Evolutionary conservation across 2,113 vertebrate genomes (phyloP).

Genomic region (Bubalus kerabau): DNA sequence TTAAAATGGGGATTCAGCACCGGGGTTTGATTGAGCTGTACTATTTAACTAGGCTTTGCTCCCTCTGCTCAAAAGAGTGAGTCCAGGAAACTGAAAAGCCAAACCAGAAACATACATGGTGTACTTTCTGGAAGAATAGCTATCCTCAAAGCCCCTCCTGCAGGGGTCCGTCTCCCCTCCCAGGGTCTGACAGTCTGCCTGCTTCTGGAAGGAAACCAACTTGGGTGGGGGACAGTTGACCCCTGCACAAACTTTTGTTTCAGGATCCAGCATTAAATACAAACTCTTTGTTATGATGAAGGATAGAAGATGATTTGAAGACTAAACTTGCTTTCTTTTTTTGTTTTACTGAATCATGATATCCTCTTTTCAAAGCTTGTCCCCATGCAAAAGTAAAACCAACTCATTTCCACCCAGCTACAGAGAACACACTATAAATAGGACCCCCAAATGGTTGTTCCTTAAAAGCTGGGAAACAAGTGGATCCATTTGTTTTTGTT

Average conservation of each 20-base stretch:
- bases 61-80: conserved; percentile 24
- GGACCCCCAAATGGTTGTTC: not conserved
- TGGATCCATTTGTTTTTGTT: not conserved
- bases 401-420: not conserved
- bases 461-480: not conserved
- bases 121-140: conserved; percentile 27
- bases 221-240: not conserved
- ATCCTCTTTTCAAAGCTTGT: not conserved
- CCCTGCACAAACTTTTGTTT: conserved; percentile 5
- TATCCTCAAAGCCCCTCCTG: conserved; percentile 9
- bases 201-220: conserved; percentile 29
- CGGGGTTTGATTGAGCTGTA: conserved; percentile 23
- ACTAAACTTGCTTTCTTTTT: conserved; percentile 23
- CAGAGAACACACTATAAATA: conserved; percentile 12
- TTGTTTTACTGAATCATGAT: not conserved
- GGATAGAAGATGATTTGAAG: not conserved
- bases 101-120: not conserved
- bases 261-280: not conserved
- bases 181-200: not conserved
- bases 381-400: not conserved
- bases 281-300: not conserved
- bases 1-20: not conserved
- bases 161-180: not conserved
- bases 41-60: conserved; percentile 24
- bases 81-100: conserved; percentile 19